phyloP scores from a whole-genome alignment of 2,888 invertebrate genomes.

The Fissipunctia ypsillon region DNA sequence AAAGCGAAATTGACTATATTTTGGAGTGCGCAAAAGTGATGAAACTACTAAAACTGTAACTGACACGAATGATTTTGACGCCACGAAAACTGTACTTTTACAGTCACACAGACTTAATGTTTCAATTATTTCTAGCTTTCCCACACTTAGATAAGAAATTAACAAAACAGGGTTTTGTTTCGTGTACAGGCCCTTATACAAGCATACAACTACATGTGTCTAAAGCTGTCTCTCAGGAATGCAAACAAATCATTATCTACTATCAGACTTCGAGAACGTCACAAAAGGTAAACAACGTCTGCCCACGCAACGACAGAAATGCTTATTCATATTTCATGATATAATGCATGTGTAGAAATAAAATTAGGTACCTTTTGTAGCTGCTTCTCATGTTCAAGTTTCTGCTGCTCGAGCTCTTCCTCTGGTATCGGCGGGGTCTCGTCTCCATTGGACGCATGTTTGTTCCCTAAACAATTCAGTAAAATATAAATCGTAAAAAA shows the following conservation, averaged over 20 bases:
- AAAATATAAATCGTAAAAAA: constrained; percentile 36
- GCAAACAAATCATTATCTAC: background rate
- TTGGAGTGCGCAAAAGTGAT: background rate
- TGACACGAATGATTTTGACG: background rate
- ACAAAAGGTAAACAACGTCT: constrained; percentile 39
- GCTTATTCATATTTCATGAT: constrained; percentile 17
- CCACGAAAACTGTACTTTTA: background rate
- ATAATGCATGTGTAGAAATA: constrained; percentile 17
- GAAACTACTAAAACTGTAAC: too few relatives aligned
- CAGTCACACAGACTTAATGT: background rate
- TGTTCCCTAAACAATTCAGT: constrained; percentile 73
- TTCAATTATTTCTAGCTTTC: background rate
- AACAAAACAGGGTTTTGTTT: background rate
- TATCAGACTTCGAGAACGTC: constrained; percentile 6
- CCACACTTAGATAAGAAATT: background rate
- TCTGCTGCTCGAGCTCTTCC: constrained; percentile 91
- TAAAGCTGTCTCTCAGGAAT: constrained; percentile 21
- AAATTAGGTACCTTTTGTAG: constrained; percentile 86
- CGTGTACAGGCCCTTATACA: background rate
- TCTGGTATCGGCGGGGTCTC: constrained; percentile 88
- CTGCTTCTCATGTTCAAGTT: constrained; percentile 91
- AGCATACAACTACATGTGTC: background rate
- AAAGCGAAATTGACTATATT: background rate
- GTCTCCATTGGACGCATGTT: constrained; percentile 89
- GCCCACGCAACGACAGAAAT: background rate